A percentile compares a stretch with the other conserved stretches of the same genome.
Evolutionary conservation across 2,797 vertebrate species (phyloP).

Genomic region (Oreortyx pictus): DNA sequence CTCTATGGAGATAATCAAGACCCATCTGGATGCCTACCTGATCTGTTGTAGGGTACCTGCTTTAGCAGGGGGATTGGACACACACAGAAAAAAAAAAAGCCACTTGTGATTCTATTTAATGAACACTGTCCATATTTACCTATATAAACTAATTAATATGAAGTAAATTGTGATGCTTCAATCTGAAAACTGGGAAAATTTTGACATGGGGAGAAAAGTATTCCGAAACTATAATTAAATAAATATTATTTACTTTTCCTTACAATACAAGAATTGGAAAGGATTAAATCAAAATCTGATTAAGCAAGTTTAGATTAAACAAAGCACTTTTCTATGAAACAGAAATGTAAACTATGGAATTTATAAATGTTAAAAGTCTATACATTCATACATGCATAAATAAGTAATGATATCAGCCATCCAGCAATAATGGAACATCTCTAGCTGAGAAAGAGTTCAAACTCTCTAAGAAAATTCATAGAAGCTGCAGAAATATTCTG

Average conservation of each 20-base stretch:
- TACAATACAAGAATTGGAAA: fast-evolving
- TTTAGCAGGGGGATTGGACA: no score
- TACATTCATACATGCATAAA: no score
- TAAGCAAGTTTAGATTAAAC: background rate
- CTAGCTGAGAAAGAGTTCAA: background rate
- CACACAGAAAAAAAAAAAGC: background rate
- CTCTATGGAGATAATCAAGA: no score
- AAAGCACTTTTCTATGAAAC: background rate
- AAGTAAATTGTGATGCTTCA: background rate
- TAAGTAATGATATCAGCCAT: background rate
- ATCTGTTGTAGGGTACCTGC: no score
- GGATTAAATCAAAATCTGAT: background rate
- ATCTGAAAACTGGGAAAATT: background rate
- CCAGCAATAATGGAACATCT: background rate
- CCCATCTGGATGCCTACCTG: no score
- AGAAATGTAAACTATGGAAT: background rate
- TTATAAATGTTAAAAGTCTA: background rate
- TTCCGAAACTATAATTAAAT: background rate
- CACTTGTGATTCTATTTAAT: background rate
- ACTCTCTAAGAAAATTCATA: background rate
- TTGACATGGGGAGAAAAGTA: fast-evolving
- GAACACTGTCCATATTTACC: background rate
- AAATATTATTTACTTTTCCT: background rate
- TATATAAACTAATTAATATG: background rate
- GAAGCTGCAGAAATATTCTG: background rate